These are phyloP conservation scores for Sinocyclocheilus rhinocerous DNA, from an alignment of 2,113 vertebrate species.

Conservation along the genomic window DNA sequence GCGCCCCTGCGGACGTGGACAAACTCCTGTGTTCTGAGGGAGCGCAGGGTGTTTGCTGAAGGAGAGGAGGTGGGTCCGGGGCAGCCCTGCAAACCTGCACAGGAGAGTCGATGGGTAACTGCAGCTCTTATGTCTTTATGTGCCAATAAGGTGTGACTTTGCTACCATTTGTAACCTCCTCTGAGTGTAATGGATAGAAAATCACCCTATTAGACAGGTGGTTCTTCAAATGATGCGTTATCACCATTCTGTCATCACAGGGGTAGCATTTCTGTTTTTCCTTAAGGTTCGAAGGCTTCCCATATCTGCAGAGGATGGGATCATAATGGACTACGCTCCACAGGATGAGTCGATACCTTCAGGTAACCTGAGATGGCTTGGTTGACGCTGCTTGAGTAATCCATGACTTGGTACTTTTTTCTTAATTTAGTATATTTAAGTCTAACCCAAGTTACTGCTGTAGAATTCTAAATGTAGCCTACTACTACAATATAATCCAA, in stretches of 20 bases:
- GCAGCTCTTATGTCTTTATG: not conserved
- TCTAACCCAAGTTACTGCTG: not conserved
- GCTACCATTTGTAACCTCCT: not conserved
- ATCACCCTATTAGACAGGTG: not conserved
- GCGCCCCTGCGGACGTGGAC: constrained; percentile 67
- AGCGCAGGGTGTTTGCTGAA: constrained; percentile 60
- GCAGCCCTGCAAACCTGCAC: constrained; percentile 51
- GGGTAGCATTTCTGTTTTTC: not conserved
- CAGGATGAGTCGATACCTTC: constrained; percentile 52
- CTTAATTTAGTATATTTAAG: not conserved
- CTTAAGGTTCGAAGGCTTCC: constrained; percentile 66
- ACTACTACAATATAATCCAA: no score
- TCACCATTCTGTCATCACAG: not conserved
- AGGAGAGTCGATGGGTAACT: constrained; percentile 69
- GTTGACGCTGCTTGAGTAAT: not conserved
- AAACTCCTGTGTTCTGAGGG: constrained; percentile 64
- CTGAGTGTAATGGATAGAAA: not conserved
- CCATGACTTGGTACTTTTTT: not conserved
- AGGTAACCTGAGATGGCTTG: constrained; percentile 29
- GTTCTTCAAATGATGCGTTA: not conserved
- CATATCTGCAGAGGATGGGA: constrained; percentile 62
- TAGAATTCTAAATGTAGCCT: no score
- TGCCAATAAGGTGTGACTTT: not conserved
- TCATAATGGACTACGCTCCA: constrained; percentile 66
- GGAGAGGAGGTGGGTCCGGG: constrained; percentile 53